These are phyloP conservation scores for Hypotaenidia okinawae DNA, from an alignment of 2,797 vertebrate genomes.

Conservation along the genomic window DNA sequence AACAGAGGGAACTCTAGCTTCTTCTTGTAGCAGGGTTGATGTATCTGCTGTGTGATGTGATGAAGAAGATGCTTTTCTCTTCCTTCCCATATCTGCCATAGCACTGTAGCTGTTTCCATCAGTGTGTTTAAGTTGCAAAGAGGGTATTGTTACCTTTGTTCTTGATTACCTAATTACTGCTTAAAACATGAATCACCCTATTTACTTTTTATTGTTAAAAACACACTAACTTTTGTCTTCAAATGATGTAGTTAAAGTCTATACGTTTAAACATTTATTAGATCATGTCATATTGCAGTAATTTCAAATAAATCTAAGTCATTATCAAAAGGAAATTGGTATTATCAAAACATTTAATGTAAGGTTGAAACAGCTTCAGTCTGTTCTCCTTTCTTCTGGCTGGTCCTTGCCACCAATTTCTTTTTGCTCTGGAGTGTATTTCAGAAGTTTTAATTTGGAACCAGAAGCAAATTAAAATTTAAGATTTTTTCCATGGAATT, in stretches of 20 bases:
- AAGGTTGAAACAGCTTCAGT: not conserved
- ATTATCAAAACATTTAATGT: not conserved
- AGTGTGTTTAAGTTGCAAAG: not conserved
- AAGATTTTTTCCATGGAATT: not conserved
- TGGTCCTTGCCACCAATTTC: not conserved
- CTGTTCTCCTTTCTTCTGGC: not conserved
- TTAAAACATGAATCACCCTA: not conserved
- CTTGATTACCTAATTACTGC: not conserved
- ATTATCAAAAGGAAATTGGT: not conserved
- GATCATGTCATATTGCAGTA: not conserved
- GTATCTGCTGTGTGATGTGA: not conserved
- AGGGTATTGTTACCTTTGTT: not conserved
- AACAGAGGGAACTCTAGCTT: not conserved
- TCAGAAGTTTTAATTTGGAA: not conserved
- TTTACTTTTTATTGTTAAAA: not conserved
- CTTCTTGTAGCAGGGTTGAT: not conserved
- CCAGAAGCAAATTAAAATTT: not conserved
- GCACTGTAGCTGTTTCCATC: not conserved
- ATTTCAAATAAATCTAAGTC: not conserved
- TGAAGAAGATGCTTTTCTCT: not conserved
- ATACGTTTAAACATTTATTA: not conserved
- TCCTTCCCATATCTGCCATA: not conserved
- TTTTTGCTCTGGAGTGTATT: not conserved
- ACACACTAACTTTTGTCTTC: not conserved
- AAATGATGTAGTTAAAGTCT: not conserved